These are phyloP conservation scores for Watsonalla cultraria DNA, from an alignment of 2,888 invertebrate species.

Conservation along the genomic window DNA sequence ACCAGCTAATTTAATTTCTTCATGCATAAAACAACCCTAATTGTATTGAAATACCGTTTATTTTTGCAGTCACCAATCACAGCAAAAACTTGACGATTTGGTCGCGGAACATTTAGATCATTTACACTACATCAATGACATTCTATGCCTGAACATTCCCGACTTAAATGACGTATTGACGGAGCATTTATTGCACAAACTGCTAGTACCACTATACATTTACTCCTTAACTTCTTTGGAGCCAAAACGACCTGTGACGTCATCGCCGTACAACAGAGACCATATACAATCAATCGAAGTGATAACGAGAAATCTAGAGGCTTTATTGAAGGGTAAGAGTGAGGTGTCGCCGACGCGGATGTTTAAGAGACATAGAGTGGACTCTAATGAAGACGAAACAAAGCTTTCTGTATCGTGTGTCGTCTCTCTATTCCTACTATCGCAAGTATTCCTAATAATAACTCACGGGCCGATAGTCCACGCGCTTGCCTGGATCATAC, in stretches of 20 bases:
- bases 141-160: constrained; percentile 93
- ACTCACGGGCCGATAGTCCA: constrained; percentile 94
- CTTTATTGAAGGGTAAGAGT: constrained; percentile 78
- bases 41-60: constrained; percentile 7
- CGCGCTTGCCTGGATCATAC: constrained; percentile 92
- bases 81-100: constrained; percentile 93
- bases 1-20: background rate
- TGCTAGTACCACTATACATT: constrained; percentile 95
- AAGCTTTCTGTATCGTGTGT: constrained; percentile 92
- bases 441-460: constrained; percentile 96
- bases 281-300: constrained; percentile 77
- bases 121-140: constrained; percentile 97
- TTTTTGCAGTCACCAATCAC: constrained; percentile 89
- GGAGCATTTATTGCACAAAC: constrained; percentile 94
- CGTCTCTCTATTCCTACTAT: constrained; percentile 92
- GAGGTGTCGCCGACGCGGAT: constrained; percentile 68
- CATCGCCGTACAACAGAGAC: constrained; percentile 64
- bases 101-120: constrained; percentile 99
- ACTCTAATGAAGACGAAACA: constrained; percentile 71
- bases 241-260: constrained; percentile 40
- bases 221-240: constrained; percentile 85
- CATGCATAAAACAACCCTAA: background rate
- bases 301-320: constrained; percentile 81
- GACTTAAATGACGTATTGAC: constrained; percentile 96
- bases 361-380: constrained; percentile 55